Evolutionary conservation across 2,888 invertebrate species (phyloP).

Genomic region (Rhogogaster chlorosoma): DNA sequence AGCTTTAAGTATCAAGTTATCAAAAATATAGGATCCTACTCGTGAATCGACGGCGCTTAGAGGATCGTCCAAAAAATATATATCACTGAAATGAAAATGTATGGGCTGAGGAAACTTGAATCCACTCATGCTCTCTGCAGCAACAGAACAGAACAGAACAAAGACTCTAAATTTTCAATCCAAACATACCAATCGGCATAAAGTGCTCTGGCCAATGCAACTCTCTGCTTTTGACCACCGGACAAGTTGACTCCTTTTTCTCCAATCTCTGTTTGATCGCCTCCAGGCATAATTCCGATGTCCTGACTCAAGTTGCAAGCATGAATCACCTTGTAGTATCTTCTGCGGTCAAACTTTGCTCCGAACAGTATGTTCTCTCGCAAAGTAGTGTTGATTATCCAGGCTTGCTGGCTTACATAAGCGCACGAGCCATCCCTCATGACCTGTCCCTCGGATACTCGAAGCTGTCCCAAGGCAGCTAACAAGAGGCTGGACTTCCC

Average conservation of each 20-base stretch:
- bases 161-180: neutral
- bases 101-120: neutral
- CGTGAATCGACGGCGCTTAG: slow-evolving; percentile 80
- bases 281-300: slow-evolving; percentile 79
- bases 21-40: slow-evolving; percentile 80
- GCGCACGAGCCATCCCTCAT: slow-evolving; percentile 79
- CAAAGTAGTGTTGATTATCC: slow-evolving; percentile 83
- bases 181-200: slow-evolving; percentile 76
- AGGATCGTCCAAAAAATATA: slow-evolving; percentile 82
- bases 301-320: slow-evolving; percentile 81
- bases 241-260: slow-evolving; percentile 80
- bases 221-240: slow-evolving; percentile 81
- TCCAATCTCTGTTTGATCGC: slow-evolving; percentile 82
- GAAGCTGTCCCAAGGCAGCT: slow-evolving; percentile 80
- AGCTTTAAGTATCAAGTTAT: slow-evolving; percentile 78
- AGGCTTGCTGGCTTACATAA: slow-evolving; percentile 81
- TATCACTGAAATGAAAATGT: slow-evolving; percentile 74
- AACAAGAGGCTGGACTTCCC: slow-evolving; percentile 81
- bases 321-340: slow-evolving; percentile 79
- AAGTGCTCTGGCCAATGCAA: slow-evolving; percentile 80
- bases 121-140: neutral
- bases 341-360: slow-evolving; percentile 78
- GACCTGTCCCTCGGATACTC: slow-evolving; percentile 75
- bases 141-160: neutral
- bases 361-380: slow-evolving; percentile 83